A percentile compares a stretch with the other conserved stretches of the same genome.
phyloP scores from a whole-genome alignment of 2,888 invertebrate genomes.

The Drosophila engyochracea region DNA sequence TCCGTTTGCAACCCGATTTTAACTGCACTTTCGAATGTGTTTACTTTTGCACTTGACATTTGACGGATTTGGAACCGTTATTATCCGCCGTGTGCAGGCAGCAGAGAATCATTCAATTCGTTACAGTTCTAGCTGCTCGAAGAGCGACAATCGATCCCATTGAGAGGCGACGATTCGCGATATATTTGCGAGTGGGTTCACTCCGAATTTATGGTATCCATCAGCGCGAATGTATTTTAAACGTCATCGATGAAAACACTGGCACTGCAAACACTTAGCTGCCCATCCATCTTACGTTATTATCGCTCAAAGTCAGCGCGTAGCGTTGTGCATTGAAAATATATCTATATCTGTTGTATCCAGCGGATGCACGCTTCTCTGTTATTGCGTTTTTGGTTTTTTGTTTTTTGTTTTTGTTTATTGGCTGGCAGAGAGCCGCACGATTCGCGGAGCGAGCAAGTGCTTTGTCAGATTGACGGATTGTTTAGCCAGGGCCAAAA shows the following conservation, averaged over 20 bases:
- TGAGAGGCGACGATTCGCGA: constrained; percentile 42
- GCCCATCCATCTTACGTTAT: constrained; percentile 75
- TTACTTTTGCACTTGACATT: constrained; percentile 50
- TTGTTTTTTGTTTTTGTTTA: constrained; percentile 20
- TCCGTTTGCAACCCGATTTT: constrained; percentile 54
- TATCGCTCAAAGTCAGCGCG: constrained; percentile 58
- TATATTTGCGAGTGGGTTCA: constrained; percentile 56
- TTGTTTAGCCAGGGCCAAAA: constrained; percentile 48
- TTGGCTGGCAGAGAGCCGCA: constrained; percentile 31
- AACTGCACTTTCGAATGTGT: constrained; percentile 35
- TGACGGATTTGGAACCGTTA: constrained; percentile 47
- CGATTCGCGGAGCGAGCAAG: constrained; percentile 53
- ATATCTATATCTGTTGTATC: constrained; percentile 42
- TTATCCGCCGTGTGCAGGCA: constrained; percentile 56
- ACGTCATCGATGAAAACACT: constrained; percentile 74
- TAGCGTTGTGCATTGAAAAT: constrained; percentile 34
- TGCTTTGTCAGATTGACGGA: constrained; percentile 69
- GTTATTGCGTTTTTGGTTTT: constrained; percentile 19
- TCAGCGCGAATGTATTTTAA: constrained; percentile 70
- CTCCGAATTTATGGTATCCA: constrained; percentile 71
- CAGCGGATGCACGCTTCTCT: constrained; percentile 58
- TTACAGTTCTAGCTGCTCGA: constrained; percentile 61
- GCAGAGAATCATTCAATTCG: constrained; percentile 53
- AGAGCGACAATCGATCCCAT: constrained; percentile 36
- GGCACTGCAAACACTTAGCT: constrained; percentile 73